phyloP scores from a whole-genome alignment of 2,888 invertebrate species.

The Drosophila atripex region DNA sequence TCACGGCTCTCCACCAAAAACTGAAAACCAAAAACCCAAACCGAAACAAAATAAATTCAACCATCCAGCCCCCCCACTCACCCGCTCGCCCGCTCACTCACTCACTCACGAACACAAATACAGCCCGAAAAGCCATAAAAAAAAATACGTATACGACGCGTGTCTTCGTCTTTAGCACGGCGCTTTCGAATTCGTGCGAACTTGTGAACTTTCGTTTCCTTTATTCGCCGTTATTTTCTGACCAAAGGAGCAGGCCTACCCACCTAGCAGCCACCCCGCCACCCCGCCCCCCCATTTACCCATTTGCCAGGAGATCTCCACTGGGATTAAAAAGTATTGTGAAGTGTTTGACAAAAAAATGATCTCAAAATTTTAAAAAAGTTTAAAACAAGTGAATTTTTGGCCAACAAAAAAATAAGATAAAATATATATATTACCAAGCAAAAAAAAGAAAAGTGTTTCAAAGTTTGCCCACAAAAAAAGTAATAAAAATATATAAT shows the following conservation, averaged over 20 bases:
- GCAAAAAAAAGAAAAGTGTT: conserved; percentile 17
- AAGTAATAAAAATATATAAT: conserved; percentile 12
- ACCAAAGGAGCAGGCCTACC: conserved; percentile 7
- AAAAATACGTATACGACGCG: conserved; percentile 59
- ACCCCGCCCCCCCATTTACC: background rate
- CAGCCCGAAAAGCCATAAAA: conserved; percentile 34
- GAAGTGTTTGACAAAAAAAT: conserved; percentile 15
- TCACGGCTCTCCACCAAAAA: conserved; percentile 48
- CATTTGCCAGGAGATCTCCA: background rate
- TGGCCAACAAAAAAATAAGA: background rate
- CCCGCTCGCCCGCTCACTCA: conserved; percentile 13
- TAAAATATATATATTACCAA: background rate
- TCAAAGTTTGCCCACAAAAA: conserved; percentile 13
- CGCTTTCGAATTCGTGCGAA: conserved; percentile 68
- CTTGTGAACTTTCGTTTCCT: conserved; percentile 73
- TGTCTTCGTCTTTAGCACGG: conserved; percentile 62
- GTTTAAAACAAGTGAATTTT: conserved; percentile 12
- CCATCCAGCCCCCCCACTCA: conserved; percentile 16
- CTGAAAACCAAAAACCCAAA: conserved; percentile 29
- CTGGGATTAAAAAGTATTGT: conserved; percentile 24
- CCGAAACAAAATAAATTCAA: conserved; percentile 15
- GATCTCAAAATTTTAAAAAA: background rate
- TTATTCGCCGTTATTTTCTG: conserved; percentile 6
- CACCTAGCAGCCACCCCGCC: background rate
- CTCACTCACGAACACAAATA: conserved; percentile 23